Evolutionary conservation across 1,140 invertebrate species (phyloP), one percentile per base, ranked within the genome.

Genomic region (Pissodes strobi): DNA sequence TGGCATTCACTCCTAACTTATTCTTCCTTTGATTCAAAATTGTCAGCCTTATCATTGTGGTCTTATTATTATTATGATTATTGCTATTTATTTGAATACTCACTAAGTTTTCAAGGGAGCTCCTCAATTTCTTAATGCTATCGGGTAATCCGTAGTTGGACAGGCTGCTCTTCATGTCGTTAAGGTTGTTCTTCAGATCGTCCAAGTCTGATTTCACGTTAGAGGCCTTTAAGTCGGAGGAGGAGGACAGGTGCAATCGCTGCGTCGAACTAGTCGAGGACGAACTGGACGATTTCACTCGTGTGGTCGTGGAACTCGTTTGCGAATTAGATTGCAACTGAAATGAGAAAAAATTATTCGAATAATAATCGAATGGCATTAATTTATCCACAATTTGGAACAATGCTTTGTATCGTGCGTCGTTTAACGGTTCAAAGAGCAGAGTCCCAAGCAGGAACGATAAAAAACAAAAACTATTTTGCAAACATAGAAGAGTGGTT

Each of bases 181-280:
- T 88, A 77, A 91, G 88, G 69, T 87, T 88, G 72, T 85, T 88
- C 77, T 90, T 88, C 39, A 91, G 82, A 67, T 90, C 88, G 62
- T 83, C 85, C 39, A 90, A 82, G 78, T 90, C 88, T n/a, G 86
- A 87, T 78, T 89, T 88, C 73, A 90, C 83, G 13, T 85, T 87
- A 57, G 85, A 86, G 51, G 86, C 85, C 75, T 87, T 87, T 78
- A 86, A 82, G 78, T 87, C 86, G 59, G 83, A 83, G n/a, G 83
- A 79, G 37, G 82, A 82, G 8, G 79, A 78, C 64, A 81, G 66
- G 49, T 71, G 68, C 13, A 69, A 48, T 39, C 71, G 71, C 23
- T 65, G 63, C 10, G 63, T 65, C 5, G 63, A 65, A 15, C 69
- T 68, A n/a, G 71, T 72, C 17, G 72, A 59, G 9, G 72, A 67